Percentiles rank a stretch among this genome's conserved stretches.
Evolutionary conservation across 2,113 vertebrate genomes (phyloP).

Genomic region (Telmatochromis sp.): DNA sequence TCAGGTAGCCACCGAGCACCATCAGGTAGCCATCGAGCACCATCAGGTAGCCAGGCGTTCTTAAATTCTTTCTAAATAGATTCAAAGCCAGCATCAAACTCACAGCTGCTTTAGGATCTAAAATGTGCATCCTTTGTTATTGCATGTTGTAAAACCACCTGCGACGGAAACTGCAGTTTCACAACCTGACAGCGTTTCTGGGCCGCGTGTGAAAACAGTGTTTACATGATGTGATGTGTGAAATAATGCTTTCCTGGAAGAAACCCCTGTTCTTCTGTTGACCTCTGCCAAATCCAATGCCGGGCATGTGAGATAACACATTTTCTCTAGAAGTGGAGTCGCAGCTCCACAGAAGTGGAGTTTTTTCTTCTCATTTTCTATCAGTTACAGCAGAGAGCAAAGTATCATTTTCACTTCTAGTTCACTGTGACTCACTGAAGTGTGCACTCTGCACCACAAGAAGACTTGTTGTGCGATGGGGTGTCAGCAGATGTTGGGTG

Average conservation of each 20-base stretch:
- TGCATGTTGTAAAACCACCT: background rate
- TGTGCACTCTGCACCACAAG: background rate
- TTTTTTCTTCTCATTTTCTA: background rate
- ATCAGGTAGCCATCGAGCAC: background rate
- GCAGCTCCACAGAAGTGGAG: background rate
- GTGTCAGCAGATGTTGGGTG: slow-evolving; percentile 32
- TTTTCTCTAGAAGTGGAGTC: background rate
- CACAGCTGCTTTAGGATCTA: background rate
- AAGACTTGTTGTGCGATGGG: background rate
- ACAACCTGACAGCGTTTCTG: background rate
- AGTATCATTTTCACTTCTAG: background rate
- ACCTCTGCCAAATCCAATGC: background rate
- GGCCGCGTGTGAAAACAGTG: background rate
- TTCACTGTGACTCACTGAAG: background rate
- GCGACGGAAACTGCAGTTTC: background rate
- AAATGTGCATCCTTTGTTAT: background rate
- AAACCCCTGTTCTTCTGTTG: background rate
- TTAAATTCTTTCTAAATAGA: background rate
- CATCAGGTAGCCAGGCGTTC: background rate
- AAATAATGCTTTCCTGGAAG: background rate
- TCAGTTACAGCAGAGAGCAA: background rate
- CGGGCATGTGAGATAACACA: background rate
- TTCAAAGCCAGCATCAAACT: background rate
- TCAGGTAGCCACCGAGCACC: too few relatives aligned
- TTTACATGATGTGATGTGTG: background rate